Base-by-base conservation (phyloP, 2,888 invertebrate species). In the Iphiclides podalirius region DNA sequence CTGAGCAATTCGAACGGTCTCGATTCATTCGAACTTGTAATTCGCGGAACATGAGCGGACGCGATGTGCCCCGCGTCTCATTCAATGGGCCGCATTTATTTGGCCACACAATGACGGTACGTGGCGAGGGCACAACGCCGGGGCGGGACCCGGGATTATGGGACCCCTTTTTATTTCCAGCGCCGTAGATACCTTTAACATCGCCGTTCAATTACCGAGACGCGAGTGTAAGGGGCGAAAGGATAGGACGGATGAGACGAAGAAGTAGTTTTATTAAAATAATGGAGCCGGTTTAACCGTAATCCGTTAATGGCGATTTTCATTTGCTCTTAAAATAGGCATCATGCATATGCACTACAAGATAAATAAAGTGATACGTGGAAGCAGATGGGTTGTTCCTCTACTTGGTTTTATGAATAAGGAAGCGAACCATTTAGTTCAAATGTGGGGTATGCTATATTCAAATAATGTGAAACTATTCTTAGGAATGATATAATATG, bases 101-200 rank as follows among this genome's bases (percentile, higher is more conserved):
- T 72, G 52, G 43, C 52, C 49, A 64, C 66, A 66, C 65, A 65
- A 61, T 62, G 62, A 63, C 72, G 67, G 66, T 67, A 67, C 61
- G 60, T 64, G 20, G 20, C 4, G 4, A 6, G 20, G 20, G 70
- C 65, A 75, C 77, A 81, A 79, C 79, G 80, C 70, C 70, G 72
- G 68, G 66, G 67, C 75, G 80, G 79, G 77, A 79, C 81, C 66
- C 79, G 84, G 83, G 86, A 86, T 86, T 85, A 80, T 68, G 70
- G 66, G 64, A 67, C 12, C 12, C 12, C 12, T 79, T 79, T 82
- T 80, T 80, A 68, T 79, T 83, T 62, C 82, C 83, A 79, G 79
- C 75, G 66, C 72, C 83, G 86, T 86, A 85, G 86, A 86, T 85
- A 82, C 85, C 83, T 87, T 86, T 86, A 83, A 87, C 87, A 87